Percentiles rank a stretch among this genome's conserved stretches.
These are phyloP conservation scores for Hoplostethus mediterraneus DNA, from an alignment of 2,797 vertebrate species.

Conservation along the genomic window DNA sequence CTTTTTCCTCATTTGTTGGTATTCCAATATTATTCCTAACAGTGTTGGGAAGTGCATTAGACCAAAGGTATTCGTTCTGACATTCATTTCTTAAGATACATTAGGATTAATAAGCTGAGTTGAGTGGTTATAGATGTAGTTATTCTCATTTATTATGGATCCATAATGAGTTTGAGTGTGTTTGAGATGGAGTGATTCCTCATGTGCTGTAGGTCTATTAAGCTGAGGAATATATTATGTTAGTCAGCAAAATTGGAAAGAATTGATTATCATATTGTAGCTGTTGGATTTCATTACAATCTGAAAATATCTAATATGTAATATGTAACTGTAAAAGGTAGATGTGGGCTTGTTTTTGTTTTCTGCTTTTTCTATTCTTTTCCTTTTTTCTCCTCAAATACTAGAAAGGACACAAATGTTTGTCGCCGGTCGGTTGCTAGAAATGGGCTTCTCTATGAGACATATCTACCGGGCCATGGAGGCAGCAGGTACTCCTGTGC, in stretches of 20 bases:
- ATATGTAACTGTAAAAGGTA: conserved; percentile 42
- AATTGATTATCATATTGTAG: neutral
- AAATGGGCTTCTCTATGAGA: conserved; percentile 90
- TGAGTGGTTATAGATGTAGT: neutral
- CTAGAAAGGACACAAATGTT: conserved; percentile 88
- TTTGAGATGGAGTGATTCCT: conserved; percentile 3
- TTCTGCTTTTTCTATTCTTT: conserved; percentile 74
- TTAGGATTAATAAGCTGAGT: neutral
- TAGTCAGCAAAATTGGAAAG: neutral
- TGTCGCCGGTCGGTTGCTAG: conserved; percentile 88
- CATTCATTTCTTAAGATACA: neutral
- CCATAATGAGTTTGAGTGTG: neutral
- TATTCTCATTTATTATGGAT: neutral
- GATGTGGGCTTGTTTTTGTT: conserved; percentile 65
- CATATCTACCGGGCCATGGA: conserved; percentile 90
- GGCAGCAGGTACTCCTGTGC: conserved; percentile 85
- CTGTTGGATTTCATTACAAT: conserved; percentile 7
- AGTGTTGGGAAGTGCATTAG: conserved; percentile 10
- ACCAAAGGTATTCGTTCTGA: conserved; percentile 2
- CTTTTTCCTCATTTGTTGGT: conserved; percentile 56
- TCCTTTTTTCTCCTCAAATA: conserved; percentile 75
- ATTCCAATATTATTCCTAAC: conserved; percentile 27
- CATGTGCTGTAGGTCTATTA: neutral
- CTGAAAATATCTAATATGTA: neutral
- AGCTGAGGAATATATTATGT: neutral